Base-by-base conservation (phyloP, 37 sponge, comb jelly and placozoan genomes). In the Ianthella basta region DNA sequence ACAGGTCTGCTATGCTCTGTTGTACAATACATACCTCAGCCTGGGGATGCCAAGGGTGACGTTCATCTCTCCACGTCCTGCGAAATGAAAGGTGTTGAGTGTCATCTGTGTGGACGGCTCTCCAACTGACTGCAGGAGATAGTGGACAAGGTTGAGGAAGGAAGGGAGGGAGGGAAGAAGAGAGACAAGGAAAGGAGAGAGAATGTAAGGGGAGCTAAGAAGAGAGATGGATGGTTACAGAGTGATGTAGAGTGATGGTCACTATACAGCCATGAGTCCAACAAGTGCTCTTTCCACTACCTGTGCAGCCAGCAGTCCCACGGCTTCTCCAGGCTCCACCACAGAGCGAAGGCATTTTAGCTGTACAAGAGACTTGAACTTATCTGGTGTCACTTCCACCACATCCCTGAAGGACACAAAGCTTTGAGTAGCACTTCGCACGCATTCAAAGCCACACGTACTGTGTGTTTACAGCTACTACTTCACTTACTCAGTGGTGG, bases 31-130 rank as follows among this genome's bases (percentile, higher is more conserved):
- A 15, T 0, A 94, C 95, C 92, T 87, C 0, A 98, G 87, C n/a
- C 99, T 73, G 32, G 99, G 99, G 57, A 98, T 98, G 20, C 99
- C 99, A 21, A 98, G 91, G 8, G 99, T 98, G 53, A 98, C 97
- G 64, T 98, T 98, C 96, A 98, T 96, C 68, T 98, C 99, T 59
- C 96, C 99, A 44, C 96, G 86, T 1, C 99, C 99, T 50, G 99
- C 99, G 88, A 98, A 98, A 56, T 98, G 99, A 74, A 98, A 98
- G 20, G 99, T 98, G 83, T 98, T 98, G 19, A 98, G 91, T 6
- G 99, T 98, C 99, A 98, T 98, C 84, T 98, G 99, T 27, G 99
- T 98, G 56, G 99, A 98, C 0, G 99, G 99, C 60, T 98, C 99
- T 35, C 99, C 99, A 60, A 98, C 88, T 54, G 95, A 94, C 93